Base-by-base conservation (phyloP, 2,888 invertebrate genomes). In the Hydrotaea cyrtoneurina region DNA sequence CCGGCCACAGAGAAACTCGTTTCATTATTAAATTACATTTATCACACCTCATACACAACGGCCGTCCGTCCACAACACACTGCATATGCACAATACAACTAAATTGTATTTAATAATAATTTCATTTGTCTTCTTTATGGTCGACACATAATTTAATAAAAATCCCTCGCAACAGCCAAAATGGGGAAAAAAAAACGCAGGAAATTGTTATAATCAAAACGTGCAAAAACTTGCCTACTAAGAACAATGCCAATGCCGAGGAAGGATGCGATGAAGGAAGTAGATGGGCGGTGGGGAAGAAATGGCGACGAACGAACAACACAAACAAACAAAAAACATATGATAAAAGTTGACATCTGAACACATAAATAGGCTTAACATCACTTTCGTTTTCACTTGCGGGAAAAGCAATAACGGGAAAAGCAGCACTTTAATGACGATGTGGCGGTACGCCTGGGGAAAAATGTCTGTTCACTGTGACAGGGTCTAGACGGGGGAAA, bases 291-390 rank as follows among this genome's bases (percentile, higher is more conserved):
- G 8, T 17, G 15, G 36, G 3, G 36, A 17, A 39, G 66, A 13
- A 39, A 39, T n/a, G 21, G 39, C 11, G 21, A 43, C 7, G 39
- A 39, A 39, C 21, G 21, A 66, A 13, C 1, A 39, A 39, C 1
- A n/a, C 19, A 80, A 74, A 31, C n/a, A n/a, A n/a, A n/a, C n/a
- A 23, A 78, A 53, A 66, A 66, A 50, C 66, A 74, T 74, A 80
- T 66, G 57, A 57, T 73, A 50, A 19, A 78, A 64, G 83, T 77
- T 73, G 76, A 73, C 83, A 76, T 76, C 43, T 79, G 26, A 26
- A 69, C 75, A 66, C 79, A 72, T 77, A 66, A 83, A 83, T 72
- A 76, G 64, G 76, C 66, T 83, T 75, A 69, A 73, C 23, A 53
- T 31, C 83, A 76, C 46, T 69, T 39, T 69, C n/a, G 66, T 69